A percentile compares a stretch with the other conserved stretches of the same genome.
Conservation (phyloP, 2,888 invertebrate species). For the Heliconius hortense region DNA sequence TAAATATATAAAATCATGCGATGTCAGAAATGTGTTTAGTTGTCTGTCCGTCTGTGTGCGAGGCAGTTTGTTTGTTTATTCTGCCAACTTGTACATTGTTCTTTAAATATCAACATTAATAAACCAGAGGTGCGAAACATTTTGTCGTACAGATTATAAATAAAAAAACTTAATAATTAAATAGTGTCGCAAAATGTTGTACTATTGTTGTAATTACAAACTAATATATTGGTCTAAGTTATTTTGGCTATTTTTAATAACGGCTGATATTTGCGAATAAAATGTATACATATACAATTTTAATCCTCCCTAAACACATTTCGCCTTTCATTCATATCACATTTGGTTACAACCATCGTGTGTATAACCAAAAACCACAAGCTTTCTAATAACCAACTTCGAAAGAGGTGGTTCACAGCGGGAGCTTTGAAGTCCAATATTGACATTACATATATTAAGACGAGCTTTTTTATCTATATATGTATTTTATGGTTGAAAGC, state of each 20-base stretch:
- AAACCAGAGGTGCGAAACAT: neutral
- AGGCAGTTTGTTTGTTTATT: slow-evolving; percentile 8
- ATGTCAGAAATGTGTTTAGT: slow-evolving; percentile 51
- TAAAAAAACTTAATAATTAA: neutral
- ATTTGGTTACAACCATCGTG: slow-evolving; percentile 45
- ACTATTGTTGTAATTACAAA: slow-evolving; percentile 8
- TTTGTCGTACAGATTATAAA: neutral
- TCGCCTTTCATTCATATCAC: slow-evolving; percentile 41
- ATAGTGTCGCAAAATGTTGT: neutral
- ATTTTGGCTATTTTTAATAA: neutral
- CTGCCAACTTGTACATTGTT: slow-evolving; percentile 2
- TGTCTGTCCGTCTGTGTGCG: slow-evolving; percentile 43
- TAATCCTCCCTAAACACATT: slow-evolving; percentile 34
- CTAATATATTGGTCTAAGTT: slow-evolving; percentile 19
- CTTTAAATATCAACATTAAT: neutral
- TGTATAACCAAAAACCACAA: slow-evolving; percentile 64
- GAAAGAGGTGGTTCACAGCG: slow-evolving; percentile 46
- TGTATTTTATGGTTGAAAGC: slow-evolving; percentile 65
- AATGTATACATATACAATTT: slow-evolving; percentile 13
- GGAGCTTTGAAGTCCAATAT: slow-evolving; percentile 74
- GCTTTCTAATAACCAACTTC: slow-evolving; percentile 64
- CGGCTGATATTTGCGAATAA: slow-evolving; percentile 2
- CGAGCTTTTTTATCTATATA: slow-evolving; percentile 47
- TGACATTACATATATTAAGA: slow-evolving; percentile 60
- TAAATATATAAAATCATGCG: slow-evolving; percentile 20